A percentile compares a stretch with the other conserved stretches of the same genome.
Conservation (phyloP, 2,888 invertebrate genomes). For the Lasioglossum lativentre region DNA sequence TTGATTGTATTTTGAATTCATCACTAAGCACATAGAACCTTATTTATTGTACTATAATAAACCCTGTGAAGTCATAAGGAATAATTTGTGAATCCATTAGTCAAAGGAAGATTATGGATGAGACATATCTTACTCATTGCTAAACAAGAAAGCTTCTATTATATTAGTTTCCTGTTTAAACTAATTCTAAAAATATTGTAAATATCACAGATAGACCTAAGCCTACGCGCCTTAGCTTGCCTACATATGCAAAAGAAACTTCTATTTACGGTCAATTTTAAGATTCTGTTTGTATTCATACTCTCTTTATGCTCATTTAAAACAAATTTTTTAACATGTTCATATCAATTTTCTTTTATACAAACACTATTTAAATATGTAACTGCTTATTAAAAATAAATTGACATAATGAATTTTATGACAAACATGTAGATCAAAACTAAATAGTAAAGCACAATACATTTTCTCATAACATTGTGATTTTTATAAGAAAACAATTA, state of each 20-base stretch:
- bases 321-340: not conserved
- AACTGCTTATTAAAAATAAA: conserved; percentile 14
- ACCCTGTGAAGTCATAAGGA: not conserved
- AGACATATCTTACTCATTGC: not conserved
- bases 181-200: not conserved
- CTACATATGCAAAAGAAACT: not conserved
- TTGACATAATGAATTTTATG: not conserved
- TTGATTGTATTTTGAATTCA: not conserved
- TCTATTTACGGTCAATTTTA: not conserved
- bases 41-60: not conserved
- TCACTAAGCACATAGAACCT: not conserved
- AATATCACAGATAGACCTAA: not conserved
- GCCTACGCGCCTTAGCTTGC: not conserved
- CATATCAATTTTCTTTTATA: conserved; percentile 3
- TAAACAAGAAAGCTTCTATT: not conserved
- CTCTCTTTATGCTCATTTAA: not conserved
- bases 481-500: not conserved
- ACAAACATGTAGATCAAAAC: not conserved
- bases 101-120: not conserved
- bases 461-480: not conserved
- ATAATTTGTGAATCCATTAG: not conserved
- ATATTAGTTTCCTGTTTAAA: not conserved
- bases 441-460: not conserved
- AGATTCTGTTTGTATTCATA: not conserved
- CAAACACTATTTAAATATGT: not conserved